These are phyloP conservation scores for Morone chrysops DNA, from an alignment of 2,113 vertebrate genomes.

Conservation along the genomic window DNA sequence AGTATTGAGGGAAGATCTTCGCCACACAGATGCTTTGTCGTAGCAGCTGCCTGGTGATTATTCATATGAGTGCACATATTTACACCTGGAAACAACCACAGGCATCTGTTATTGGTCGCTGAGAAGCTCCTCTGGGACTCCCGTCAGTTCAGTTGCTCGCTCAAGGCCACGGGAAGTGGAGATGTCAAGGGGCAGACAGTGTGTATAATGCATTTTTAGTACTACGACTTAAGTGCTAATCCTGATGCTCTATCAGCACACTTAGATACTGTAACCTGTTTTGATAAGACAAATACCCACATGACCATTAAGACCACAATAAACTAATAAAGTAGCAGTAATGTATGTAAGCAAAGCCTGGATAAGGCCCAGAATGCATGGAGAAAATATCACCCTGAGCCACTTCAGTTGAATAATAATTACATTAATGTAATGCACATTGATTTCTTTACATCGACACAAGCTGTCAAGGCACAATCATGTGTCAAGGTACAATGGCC, in stretches of 20 bases:
- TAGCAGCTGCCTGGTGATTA: conserved; percentile 44
- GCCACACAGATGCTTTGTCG: conserved; percentile 13
- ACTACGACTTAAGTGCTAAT: not conserved
- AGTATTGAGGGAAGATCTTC: not conserved
- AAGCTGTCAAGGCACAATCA: conserved; percentile 10
- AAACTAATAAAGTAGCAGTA: conserved; percentile 24
- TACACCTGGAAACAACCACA: conserved; percentile 54
- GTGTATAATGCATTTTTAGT: not conserved
- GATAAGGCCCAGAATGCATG: conserved; percentile 7
- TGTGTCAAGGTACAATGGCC: not conserved
- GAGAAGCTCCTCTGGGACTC: conserved; percentile 25
- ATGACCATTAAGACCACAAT: not conserved
- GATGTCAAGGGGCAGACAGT: conserved; percentile 7
- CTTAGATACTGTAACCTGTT: not conserved
- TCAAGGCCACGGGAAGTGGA: conserved; percentile 22
- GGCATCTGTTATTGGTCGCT: conserved; percentile 13
- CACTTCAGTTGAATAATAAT: conserved; percentile 42
- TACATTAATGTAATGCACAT: conserved; percentile 34
- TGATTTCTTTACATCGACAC: conserved; percentile 41
- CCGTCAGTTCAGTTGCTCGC: conserved; percentile 20
- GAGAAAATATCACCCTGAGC: not conserved
- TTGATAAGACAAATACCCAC: not conserved
- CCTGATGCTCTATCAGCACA: not conserved
- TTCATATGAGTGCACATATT: conserved; percentile 48
- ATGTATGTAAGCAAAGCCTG: conserved; percentile 37